A percentile compares a stretch with the other conserved stretches of the same genome.
These are phyloP conservation scores for Sebastes kiyomatsui DNA, from an alignment of 2,797 vertebrate genomes.

Conservation along the genomic window DNA sequence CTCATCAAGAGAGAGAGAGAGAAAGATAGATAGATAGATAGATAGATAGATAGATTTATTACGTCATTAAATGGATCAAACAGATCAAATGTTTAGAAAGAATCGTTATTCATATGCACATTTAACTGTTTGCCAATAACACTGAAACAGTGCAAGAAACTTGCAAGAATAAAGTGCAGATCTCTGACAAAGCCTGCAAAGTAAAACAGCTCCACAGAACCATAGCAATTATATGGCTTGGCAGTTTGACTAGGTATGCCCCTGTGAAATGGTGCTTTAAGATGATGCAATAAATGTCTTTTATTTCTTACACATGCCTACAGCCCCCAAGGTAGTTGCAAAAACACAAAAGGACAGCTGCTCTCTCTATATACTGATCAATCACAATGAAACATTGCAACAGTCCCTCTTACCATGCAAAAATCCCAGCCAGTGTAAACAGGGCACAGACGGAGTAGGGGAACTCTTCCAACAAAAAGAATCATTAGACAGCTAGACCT, in stretches of 20 bases:
- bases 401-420: conserved; percentile 42
- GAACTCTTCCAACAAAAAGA: conserved; percentile 24
- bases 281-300: conserved; percentile 69
- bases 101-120: neutral
- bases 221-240: conserved; percentile 51
- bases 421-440: conserved; percentile 44
- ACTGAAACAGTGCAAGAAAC: conserved; percentile 32
- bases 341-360: conserved; percentile 72
- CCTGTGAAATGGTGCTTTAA: conserved; percentile 64
- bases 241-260: conserved; percentile 53
- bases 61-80: neutral
- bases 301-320: conserved; percentile 63
- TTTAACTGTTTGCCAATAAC: conserved; percentile 28
- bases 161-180: conserved; percentile 15
- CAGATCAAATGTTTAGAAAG: neutral
- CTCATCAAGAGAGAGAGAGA: neutral
- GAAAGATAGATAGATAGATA: neutral
- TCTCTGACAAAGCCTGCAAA: conserved; percentile 39
- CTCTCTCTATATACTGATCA: conserved; percentile 69
- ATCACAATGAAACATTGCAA: conserved; percentile 57
- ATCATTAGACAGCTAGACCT: conserved; percentile 5
- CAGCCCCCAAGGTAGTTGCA: conserved; percentile 53
- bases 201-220: conserved; percentile 34
- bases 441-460: neutral
- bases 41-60: neutral